A percentile compares a stretch with the other conserved stretches of the same genome.
Conservation (phyloP, 2,888 invertebrate genomes). For the Yponomeuta cagnagella region DNA sequence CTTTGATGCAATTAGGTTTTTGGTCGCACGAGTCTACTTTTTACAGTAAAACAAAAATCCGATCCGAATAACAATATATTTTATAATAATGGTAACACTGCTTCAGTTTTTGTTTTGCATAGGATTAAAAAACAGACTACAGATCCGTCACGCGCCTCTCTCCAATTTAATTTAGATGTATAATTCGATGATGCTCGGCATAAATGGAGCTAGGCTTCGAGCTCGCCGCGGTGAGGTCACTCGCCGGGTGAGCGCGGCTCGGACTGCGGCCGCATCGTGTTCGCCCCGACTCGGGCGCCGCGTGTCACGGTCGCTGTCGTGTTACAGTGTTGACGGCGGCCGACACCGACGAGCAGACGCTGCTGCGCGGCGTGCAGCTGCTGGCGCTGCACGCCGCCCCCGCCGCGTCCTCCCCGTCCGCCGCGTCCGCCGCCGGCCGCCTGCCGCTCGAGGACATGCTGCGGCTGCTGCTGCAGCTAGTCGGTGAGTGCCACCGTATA, state of each 20-base stretch:
- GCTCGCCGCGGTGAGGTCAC: too few relatives aligned
- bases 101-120: too few relatives aligned
- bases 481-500: slow-evolving; percentile 67
- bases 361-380: slow-evolving; percentile 72
- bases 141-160: too few relatives aligned
- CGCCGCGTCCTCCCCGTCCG: slow-evolving; percentile 52
- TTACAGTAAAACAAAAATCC: too few relatives aligned
- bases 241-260: not conserved
- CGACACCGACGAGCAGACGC: slow-evolving; percentile 69
- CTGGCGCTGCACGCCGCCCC: slow-evolving; percentile 84
- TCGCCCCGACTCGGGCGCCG: not conserved
- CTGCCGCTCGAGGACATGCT: slow-evolving; percentile 90
- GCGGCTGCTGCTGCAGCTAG: slow-evolving; percentile 84
- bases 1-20: too few relatives aligned
- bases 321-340: slow-evolving; percentile 46
- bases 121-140: too few relatives aligned
- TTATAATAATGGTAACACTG: too few relatives aligned
- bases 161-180: too few relatives aligned
- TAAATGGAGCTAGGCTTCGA: too few relatives aligned
- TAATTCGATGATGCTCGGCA: too few relatives aligned
- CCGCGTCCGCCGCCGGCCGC: slow-evolving; percentile 56
- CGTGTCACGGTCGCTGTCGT: not conserved
- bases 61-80: too few relatives aligned
- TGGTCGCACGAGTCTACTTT: too few relatives aligned
- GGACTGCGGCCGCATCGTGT: slow-evolving; percentile 4